A percentile compares a stretch with the other conserved stretches of the same genome.
Evolutionary conservation across 2,797 vertebrate species (phyloP).

Genomic region (Gallinago solitaria): DNA sequence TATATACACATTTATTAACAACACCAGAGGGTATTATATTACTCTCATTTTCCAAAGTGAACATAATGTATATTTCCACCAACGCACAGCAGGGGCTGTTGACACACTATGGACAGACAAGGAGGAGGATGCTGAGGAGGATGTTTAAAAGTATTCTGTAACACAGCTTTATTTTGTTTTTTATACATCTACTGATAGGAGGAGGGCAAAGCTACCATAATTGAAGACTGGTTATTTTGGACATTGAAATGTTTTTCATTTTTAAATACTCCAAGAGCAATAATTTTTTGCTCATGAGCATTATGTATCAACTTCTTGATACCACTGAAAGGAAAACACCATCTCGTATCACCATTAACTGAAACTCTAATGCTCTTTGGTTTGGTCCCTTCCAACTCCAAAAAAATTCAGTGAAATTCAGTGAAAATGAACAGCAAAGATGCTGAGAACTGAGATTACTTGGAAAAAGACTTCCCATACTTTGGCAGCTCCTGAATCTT

Average conservation of each 20-base stretch:
- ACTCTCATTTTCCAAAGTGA: constrained; percentile 36
- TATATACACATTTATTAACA: constrained; percentile 48
- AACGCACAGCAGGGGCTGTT: background rate
- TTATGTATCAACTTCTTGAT: background rate
- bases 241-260: background rate
- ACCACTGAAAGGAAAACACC: background rate
- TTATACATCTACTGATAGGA: background rate
- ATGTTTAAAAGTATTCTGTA: background rate
- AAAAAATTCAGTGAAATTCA: background rate
- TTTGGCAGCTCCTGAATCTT: background rate
- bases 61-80: constrained; percentile 13
- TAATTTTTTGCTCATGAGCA: background rate
- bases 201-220: background rate
- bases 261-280: constrained; percentile 25
- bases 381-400: background rate
- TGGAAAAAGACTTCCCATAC: background rate
- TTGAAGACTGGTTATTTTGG: background rate
- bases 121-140: background rate
- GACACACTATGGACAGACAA: background rate
- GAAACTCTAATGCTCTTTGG: background rate
- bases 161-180: background rate
- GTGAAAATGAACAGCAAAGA: background rate
- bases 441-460: background rate
- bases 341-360: background rate
- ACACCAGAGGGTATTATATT: constrained; percentile 22